Base-by-base conservation (phyloP, 64 coral and sea anemone species). In the Anthopleura sola region DNA sequence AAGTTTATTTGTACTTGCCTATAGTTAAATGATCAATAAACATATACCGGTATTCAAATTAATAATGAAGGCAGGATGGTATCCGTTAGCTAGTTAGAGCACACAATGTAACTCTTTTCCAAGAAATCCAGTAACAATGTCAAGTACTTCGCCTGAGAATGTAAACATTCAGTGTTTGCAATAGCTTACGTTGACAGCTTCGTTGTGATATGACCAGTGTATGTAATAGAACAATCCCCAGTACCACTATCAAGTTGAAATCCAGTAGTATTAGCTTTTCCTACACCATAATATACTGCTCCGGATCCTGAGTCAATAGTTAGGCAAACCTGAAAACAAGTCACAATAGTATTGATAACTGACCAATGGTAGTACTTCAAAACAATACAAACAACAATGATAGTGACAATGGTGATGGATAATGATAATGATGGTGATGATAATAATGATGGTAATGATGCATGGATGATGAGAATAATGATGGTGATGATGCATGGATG, bases 191-290 rank as follows among this genome's bases (percentile, higher is more conserved):
- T 23, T 51, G 19, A 13, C 33, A 40, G 24, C n/a, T n/a, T n/a
- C 0, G 5, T 5, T 15, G 1, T 24, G 39, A 48, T 49, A 5
- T 32, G 18, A n/a, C 78, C 78, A 24, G 33, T 81, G 31, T 81
- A 81, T n/a, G 37, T 46, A 31, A 81, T 18, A 18, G 49, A 15
- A 53, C 78, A 81, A 81, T 40, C 3, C 2, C 78, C 78, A 32
- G 37, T 26, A 32, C 39, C 18, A 15, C 39, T 17, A 2, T 81
- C 78, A 24, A 48, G 78, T 17, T 48, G 0, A 44, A 81, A 81
- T 12, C 16, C 31, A n/a, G 78, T 28, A 81, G 78, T 81, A 48
- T 81, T 48, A 23, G 78, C 78, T 53, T 49, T 81, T 46, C 78
- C 78, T 24, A 81, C 15, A 48, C 17, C 78, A 53, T 46, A 81